A percentile compares a stretch with the other conserved stretches of the same genome.
phyloP scores from a whole-genome alignment of 2,888 invertebrate species.

The Apotomis betuletana region DNA sequence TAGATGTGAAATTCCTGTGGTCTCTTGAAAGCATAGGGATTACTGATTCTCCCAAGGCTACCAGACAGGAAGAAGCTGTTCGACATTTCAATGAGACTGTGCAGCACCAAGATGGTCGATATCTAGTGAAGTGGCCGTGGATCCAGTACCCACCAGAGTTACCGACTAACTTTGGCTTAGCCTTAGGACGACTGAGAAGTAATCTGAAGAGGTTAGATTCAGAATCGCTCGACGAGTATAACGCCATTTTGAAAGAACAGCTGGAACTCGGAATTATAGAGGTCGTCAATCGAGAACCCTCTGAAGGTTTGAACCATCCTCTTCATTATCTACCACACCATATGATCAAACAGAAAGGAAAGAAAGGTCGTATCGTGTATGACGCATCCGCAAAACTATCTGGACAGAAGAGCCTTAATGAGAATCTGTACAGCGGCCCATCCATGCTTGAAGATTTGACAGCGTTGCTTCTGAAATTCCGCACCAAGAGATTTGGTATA shows the following conservation, averaged over 20 bases:
- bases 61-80: background rate
- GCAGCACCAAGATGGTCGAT: background rate
- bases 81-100: conserved; percentile 2
- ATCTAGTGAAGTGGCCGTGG: conserved; percentile 1
- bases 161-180: background rate
- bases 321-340: no score
- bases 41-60: background rate
- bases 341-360: no score
- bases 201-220: background rate
- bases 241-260: no score
- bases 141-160: background rate
- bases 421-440: conserved; percentile 47
- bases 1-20: background rate
- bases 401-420: conserved; percentile 47
- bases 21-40: conserved; percentile 1
- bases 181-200: background rate
- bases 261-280: no score
- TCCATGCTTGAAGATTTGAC: no score
- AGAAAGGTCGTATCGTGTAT: no score
- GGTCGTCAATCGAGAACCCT: no score
- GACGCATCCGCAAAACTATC: no score
- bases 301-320: no score
- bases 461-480: no score
- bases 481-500: no score
- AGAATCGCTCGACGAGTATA: no score